Percentiles rank a stretch among this genome's conserved stretches.
Conservation (phyloP, 2,113 vertebrate genomes). For the Pituophis catenifer region DNA sequence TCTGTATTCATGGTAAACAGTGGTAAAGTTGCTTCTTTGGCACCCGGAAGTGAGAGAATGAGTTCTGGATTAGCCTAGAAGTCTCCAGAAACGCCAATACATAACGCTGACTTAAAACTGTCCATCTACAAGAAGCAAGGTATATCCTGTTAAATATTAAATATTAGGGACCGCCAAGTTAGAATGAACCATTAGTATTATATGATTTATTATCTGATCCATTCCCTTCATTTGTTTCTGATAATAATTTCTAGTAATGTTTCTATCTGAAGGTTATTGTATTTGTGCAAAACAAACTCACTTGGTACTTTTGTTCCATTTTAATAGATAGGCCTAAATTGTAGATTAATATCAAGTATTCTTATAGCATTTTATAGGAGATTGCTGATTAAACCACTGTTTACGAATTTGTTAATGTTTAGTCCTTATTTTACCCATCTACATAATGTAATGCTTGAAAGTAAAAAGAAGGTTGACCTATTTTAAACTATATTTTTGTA, state of each 20-base stretch:
- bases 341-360: background rate
- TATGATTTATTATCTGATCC: background rate
- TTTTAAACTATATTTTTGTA: background rate
- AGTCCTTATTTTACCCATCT: background rate
- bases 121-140: background rate
- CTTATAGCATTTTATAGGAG: background rate
- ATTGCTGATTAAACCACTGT: background rate
- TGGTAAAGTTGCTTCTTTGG: background rate
- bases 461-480: background rate
- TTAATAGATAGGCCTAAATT: background rate
- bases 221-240: background rate
- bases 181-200: background rate
- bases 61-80: background rate
- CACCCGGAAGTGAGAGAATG: background rate
- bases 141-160: background rate
- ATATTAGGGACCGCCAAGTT: background rate
- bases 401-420: background rate
- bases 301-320: background rate
- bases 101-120: background rate
- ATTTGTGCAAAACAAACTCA: background rate
- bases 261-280: background rate
- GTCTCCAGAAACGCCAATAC: background rate
- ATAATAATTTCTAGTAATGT: background rate
- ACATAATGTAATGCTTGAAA: background rate
- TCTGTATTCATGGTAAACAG: background rate